Percentiles rank a stretch among this genome's conserved stretches.
Conservation (phyloP, 23 tunicate species). For the Styela clava region DNA sequence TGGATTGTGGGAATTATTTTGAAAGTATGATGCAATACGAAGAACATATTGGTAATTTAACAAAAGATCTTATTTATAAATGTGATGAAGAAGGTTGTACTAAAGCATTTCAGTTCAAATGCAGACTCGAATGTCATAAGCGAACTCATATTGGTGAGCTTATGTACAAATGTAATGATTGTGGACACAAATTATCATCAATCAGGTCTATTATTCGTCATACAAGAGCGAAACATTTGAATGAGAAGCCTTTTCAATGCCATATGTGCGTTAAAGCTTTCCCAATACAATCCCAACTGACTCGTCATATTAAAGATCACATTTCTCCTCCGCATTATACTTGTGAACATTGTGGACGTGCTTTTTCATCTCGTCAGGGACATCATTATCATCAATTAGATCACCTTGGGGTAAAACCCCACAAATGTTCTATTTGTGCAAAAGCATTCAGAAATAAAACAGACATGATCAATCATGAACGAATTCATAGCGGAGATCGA, state of each 20-base stretch:
- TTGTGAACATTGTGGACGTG: conserved; percentile 30
- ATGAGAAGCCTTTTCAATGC: conserved; percentile 27
- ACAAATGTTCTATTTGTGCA: conserved; percentile 33
- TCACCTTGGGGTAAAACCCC: conserved; percentile 34
- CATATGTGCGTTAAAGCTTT: conserved; percentile 31
- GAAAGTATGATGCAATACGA: conserved; percentile 36
- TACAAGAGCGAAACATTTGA: conserved; percentile 31
- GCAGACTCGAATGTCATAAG: conserved; percentile 41
- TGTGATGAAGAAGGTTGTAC: conserved; percentile 28
- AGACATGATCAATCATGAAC: conserved; percentile 40
- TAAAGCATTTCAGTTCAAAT: conserved; percentile 24
- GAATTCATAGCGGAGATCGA: conserved; percentile 50
- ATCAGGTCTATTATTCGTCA: conserved; percentile 31
- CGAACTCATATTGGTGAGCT: conserved; percentile 27
- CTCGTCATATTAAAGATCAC: conserved; percentile 33
- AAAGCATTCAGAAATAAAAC: conserved; percentile 43
- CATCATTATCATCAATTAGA: conserved; percentile 34
- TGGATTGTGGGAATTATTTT: conserved; percentile 45
- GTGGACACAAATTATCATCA: conserved; percentile 27
- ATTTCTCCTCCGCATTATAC: conserved; percentile 25
- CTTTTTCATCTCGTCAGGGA: conserved; percentile 26
- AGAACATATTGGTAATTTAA: conserved; percentile 34
- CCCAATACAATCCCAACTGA: conserved; percentile 19
- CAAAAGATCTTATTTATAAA: conserved; percentile 13
- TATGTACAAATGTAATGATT: conserved; percentile 28